Evolutionary conservation across 2,113 vertebrate species (phyloP).

Genomic region (Brienomyrus brachyistius): DNA sequence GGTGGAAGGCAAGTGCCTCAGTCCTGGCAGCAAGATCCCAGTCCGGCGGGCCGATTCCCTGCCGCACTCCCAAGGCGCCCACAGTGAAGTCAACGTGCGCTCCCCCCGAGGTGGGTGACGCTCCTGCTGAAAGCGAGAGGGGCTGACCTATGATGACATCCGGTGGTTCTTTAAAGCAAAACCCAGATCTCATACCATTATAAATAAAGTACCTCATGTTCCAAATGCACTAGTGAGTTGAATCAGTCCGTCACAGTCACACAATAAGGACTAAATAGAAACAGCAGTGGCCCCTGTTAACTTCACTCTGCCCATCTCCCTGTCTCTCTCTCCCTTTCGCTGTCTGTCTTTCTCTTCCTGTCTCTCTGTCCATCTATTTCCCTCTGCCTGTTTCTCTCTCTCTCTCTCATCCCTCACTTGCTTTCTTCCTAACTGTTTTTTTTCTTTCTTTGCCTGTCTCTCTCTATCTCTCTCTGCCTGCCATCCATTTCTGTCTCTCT

Average conservation of each 20-base stretch:
- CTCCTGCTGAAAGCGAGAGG: background rate
- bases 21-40: background rate
- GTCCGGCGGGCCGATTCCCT: background rate
- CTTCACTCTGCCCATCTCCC: background rate
- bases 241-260: background rate
- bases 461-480: background rate
- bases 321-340: background rate
- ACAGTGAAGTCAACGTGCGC: constrained; percentile 34
- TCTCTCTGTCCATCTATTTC: background rate
- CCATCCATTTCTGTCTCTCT: background rate
- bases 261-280: background rate
- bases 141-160: background rate
- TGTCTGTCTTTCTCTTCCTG: background rate
- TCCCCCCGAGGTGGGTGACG: constrained; percentile 42
- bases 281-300: background rate
- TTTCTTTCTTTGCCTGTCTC: background rate
- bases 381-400: background rate
- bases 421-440: background rate
- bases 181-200: background rate
- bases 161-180: background rate
- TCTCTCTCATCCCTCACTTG: background rate
- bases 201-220: background rate
- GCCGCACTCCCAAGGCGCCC: background rate
- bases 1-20: background rate
- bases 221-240: background rate